Evolutionary conservation across 2,113 vertebrate species (phyloP).

Genomic region (Pseudorectes ferrugineus): DNA sequence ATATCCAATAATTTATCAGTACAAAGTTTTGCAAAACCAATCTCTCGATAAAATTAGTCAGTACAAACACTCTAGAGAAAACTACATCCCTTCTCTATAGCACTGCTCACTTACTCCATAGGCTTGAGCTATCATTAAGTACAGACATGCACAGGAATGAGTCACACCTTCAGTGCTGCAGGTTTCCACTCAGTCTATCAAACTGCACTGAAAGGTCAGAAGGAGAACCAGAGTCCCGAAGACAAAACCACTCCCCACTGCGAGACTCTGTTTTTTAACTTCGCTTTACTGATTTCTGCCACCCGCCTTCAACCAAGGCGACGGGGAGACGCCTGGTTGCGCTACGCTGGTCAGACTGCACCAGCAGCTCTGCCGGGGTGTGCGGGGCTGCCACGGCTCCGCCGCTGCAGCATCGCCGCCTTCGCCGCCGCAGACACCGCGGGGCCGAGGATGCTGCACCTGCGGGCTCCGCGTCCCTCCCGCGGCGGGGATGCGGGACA

Average conservation of each 20-base stretch:
- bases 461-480: not conserved
- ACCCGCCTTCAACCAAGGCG: not conserved
- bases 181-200: not conserved
- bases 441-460: not conserved
- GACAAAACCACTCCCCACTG: not conserved
- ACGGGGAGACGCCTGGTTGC: not conserved
- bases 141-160: not conserved
- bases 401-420: not conserved
- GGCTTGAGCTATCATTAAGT: too few species aligned
- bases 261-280: not conserved
- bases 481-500: not conserved
- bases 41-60: not conserved
- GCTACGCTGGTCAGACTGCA: not conserved
- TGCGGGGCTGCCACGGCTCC: not conserved
- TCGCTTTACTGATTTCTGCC: not conserved
- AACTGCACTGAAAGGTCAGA: not conserved
- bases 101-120: not conserved
- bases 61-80: not conserved
- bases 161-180: not conserved
- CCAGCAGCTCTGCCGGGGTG: not conserved
- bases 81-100: not conserved
- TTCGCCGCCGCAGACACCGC: not conserved
- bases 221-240: not conserved
- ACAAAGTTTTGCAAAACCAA: not conserved
- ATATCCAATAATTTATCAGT: not conserved